phyloP scores from a whole-genome alignment of 2,888 invertebrate genomes.

The Rhorus exstirpatorius region DNA sequence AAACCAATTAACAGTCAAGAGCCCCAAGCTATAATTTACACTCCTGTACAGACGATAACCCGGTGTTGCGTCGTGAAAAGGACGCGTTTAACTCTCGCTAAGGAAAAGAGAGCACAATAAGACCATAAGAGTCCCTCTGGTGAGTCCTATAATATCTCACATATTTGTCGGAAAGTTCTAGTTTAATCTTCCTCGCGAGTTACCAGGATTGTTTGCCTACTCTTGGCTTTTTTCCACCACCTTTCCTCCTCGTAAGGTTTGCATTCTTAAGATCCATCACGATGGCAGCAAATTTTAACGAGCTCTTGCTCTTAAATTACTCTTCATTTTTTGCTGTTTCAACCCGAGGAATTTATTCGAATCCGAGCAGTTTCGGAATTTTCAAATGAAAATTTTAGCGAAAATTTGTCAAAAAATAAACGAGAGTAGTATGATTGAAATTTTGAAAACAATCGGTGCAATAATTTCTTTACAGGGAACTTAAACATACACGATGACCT shows the following conservation, averaged over 20 bases:
- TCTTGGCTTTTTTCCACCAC: neutral
- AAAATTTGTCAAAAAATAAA: too few relatives aligned
- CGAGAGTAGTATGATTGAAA: too few relatives aligned
- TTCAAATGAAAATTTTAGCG: too few relatives aligned
- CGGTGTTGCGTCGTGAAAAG: constrained; percentile 24
- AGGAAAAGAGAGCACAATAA: constrained; percentile 20
- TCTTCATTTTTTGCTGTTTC: neutral
- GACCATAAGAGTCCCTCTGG: neutral
- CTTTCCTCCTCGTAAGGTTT: neutral
- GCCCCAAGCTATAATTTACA: constrained; percentile 79
- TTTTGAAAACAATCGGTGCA: too few relatives aligned
- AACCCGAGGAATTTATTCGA: too few relatives aligned
- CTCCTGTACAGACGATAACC: constrained; percentile 71
- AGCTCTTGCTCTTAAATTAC: neutral
- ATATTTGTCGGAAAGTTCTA: neutral
- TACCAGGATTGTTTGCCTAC: neutral
- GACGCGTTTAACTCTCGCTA: constrained; percentile 26
- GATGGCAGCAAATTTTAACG: neutral
- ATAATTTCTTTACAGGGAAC: too few relatives aligned
- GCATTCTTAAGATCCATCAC: neutral
- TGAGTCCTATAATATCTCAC: neutral
- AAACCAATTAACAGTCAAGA: constrained; percentile 84
- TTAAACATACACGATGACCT: too few relatives aligned
- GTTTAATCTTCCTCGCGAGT: constrained; percentile 1
- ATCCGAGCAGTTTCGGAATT: too few relatives aligned